A percentile compares a stretch with the other conserved stretches of the same genome.
phyloP scores from a whole-genome alignment of 2,113 vertebrate species.

The Blennius ocellaris region DNA sequence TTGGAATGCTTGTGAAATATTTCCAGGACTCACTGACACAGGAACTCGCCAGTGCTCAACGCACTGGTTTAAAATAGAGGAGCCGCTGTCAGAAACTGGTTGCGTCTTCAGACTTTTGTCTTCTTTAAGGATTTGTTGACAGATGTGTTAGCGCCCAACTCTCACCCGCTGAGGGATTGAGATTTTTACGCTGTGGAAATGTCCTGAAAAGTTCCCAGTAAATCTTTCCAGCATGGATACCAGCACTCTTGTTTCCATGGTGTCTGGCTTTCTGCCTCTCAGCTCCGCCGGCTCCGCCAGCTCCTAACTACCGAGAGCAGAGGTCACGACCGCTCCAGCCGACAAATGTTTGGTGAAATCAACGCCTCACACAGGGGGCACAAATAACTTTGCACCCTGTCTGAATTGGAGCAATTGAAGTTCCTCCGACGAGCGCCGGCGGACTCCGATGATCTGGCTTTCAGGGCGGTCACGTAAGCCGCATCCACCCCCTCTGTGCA shows the following conservation, averaged over 20 bases:
- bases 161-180: not conserved
- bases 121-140: slow-evolving; percentile 30
- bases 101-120: slow-evolving; percentile 39
- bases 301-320: slow-evolving; percentile 62
- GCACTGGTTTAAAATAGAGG: slow-evolving; percentile 63
- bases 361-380: slow-evolving; percentile 65
- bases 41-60: slow-evolving; percentile 46
- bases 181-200: slow-evolving; percentile 25
- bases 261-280: slow-evolving; percentile 57
- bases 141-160: slow-evolving; percentile 29
- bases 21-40: slow-evolving; percentile 60
- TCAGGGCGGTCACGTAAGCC: slow-evolving; percentile 27
- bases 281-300: slow-evolving; percentile 47
- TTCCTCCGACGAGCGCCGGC: slow-evolving; percentile 32
- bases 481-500: slow-evolving; percentile 2
- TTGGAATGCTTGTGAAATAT: slow-evolving; percentile 76
- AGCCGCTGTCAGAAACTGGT: slow-evolving; percentile 32
- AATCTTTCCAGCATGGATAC: slow-evolving; percentile 36
- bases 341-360: slow-evolving; percentile 76
- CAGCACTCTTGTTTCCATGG: slow-evolving; percentile 57
- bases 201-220: slow-evolving; percentile 26
- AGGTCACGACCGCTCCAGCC: slow-evolving; percentile 67
- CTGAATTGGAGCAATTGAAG: slow-evolving; percentile 54
- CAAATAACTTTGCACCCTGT: slow-evolving; percentile 71
- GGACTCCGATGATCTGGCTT: slow-evolving; percentile 39